A percentile compares a stretch with the other conserved stretches of the same genome.
Conservation (phyloP, 2,113 vertebrate genomes). For the Ivindomyrus marchei region DNA sequence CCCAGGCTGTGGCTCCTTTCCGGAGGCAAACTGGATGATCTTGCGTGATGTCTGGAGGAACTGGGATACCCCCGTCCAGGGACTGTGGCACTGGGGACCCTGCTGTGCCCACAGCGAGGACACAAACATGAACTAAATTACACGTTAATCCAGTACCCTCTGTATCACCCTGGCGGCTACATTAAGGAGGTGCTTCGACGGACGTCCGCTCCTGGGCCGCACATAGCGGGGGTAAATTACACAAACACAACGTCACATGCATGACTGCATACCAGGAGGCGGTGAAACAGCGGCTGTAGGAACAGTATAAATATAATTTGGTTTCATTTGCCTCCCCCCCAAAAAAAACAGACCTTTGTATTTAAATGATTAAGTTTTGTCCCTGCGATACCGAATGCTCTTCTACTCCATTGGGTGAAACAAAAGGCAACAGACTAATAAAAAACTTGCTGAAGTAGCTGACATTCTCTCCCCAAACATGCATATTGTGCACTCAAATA, state of each 20-base stretch:
- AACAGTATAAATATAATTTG: neutral
- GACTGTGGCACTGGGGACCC: slow-evolving; percentile 83
- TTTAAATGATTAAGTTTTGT: neutral
- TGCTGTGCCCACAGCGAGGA: slow-evolving; percentile 28
- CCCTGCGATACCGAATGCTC: neutral
- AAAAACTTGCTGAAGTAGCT: neutral
- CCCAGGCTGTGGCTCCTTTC: slow-evolving; percentile 83
- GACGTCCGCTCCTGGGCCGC: neutral
- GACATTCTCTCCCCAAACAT: neutral
- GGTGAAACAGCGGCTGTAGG: neutral
- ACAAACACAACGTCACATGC: neutral
- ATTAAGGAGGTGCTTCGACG: neutral
- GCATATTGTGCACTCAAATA: neutral
- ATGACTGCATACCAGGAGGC: neutral
- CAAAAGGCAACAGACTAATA: neutral
- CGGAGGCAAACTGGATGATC: slow-evolving; percentile 97
- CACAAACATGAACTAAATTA: neutral
- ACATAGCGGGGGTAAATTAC: neutral
- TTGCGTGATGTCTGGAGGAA: slow-evolving; percentile 97
- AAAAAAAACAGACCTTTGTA: neutral
- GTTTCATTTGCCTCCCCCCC: neutral
- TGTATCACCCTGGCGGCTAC: neutral
- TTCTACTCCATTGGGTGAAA: neutral
- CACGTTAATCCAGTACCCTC: neutral
- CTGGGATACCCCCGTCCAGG: slow-evolving; percentile 94